A percentile compares a stretch with the other conserved stretches of the same genome.
Evolutionary conservation across 2,797 vertebrate species (phyloP).

Genomic region (Sebastes melanostomus): DNA sequence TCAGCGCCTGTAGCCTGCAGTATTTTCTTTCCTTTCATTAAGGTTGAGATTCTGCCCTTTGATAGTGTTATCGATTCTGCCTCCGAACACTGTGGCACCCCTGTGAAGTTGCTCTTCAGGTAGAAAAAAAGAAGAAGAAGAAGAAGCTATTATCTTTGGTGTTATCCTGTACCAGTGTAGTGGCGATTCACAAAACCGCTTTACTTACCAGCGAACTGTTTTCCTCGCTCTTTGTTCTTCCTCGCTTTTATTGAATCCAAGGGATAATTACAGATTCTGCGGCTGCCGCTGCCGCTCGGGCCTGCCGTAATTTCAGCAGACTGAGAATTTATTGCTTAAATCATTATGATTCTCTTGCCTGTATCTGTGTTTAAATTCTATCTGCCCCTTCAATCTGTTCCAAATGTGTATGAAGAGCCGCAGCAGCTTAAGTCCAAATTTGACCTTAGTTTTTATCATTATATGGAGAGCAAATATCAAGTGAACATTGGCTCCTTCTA

Average conservation of each 20-base stretch:
- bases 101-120: conserved; percentile 75
- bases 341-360: conserved; percentile 51
- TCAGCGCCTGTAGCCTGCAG: conserved; percentile 70
- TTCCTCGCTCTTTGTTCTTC: conserved; percentile 69
- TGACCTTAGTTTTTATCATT: conserved; percentile 53
- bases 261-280: conserved; percentile 68
- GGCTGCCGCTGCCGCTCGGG: conserved; percentile 26
- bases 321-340: conserved; percentile 63
- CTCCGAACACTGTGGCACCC: conserved; percentile 68
- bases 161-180: conserved; percentile 65
- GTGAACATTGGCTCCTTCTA: conserved; percentile 39
- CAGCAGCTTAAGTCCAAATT: conserved; percentile 43
- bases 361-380: conserved; percentile 38
- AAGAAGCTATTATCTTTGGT: conserved; percentile 72
- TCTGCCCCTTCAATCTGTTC: conserved; percentile 34
- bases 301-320: conserved; percentile 43
- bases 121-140: conserved; percentile 42
- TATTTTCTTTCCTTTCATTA: conserved; percentile 79
- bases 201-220: conserved; percentile 65
- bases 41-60: conserved; percentile 77
- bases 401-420: conserved; percentile 35
- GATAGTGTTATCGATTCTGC: conserved; percentile 77
- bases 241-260: conserved; percentile 65
- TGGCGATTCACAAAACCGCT: conserved; percentile 66
- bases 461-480: conserved; percentile 52